Base-by-base conservation (phyloP, 2,113 vertebrate genomes). In the Hyaena hyaena region DNA sequence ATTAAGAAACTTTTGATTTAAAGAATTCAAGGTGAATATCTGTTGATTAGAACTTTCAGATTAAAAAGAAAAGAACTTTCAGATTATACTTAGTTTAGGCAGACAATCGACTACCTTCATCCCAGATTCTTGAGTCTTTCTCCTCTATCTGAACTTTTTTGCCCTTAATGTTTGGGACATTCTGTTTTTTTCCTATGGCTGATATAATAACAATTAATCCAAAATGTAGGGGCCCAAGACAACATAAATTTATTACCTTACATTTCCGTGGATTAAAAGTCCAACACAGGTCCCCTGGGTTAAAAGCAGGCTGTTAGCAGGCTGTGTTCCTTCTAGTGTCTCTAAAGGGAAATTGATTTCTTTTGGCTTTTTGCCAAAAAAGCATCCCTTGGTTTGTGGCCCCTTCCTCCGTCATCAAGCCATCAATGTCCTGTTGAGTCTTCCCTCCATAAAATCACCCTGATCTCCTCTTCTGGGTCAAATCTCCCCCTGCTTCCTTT, bases 1-100 rank as follows among this genome's bases (percentile, higher is more conserved):
- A 81, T 65, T 50, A 94, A 97, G 94, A 95, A 97, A 97, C 96
- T 97, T 97, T 88, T 91, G 88, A 39, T 88, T 63, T 93, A 50
- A 89, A 92, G 86, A 84, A 81, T 86, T 80, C 19, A 4, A 93
- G 91, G 96, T 94, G 92, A 97, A 63, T n/a, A 9, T 19, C 5
- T 68, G 91, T 91, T 88, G 45, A 79, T 63, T 66, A 84, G 90
- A 92, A 93, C 39, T 61, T 94, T 39, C 15, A 31, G 50, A 23
- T 73, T 2, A 11, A 63, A 28, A 76, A 31, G 39, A 76, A 48
- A 58, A 77, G 93, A 92, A 93, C n/a, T 48, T 94, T 48, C 8
- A 19, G 45, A 28, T 73, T 4, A 16, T 8, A 12, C 6, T 28
- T 6, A 9, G 35, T 15, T 58, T 17, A 28, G 31, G 80, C 35